Evolutionary conservation across 2,888 invertebrate species (phyloP), one percentile per base, ranked within the genome.

Genomic region (Macrosoma leucophasiata): DNA sequence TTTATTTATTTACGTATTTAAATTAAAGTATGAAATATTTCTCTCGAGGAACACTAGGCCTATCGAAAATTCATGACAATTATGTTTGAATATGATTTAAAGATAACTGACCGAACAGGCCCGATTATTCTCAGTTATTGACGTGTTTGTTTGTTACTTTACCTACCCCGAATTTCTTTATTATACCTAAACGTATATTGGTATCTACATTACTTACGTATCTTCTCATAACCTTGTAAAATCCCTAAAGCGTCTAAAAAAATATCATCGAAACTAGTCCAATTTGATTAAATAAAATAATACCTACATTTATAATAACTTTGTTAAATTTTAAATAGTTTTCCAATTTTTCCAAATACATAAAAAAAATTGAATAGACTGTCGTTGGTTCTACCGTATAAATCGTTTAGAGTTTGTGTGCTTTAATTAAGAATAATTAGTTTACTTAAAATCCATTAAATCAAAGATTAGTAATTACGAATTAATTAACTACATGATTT

Each of bases 41-140:
- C 55, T 54, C 51, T 39, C 30, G 53, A 57, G 58, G 58, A 55
- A 57, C 52, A 38, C 39, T 54, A 55, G 60, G 60, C 59, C 60
- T 60, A 59, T 47, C 28, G 31, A 42, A 36, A 26, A 33, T 20
- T 13, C 29, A 18, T 21, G 33, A 29, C 31, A 39, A 37, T 46
- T 38, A 41, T 41, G 39, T 39, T 30, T 33, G 10, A 26, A 33
- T 25, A n/a, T n/a, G n/a, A n/a, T n/a, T n/a, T n/a, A n/a, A n/a
- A n/a, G n/a, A n/a, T n/a, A n/a, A n/a, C n/a, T n/a, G n/a, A n/a
- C n/a, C n/a, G n/a, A n/a, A n/a, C n/a, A n/a, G n/a, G n/a, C n/a
- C n/a, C n/a, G n/a, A n/a, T n/a, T n/a, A n/a, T n/a, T n/a, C n/a
- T n/a, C n/a, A n/a, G n/a, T n/a, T n/a, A n/a, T n/a, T n/a, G n/a